Evolutionary conservation across 2,888 invertebrate genomes (phyloP), one percentile per base, ranked within the genome.

Genomic region (Unio pictorum): DNA sequence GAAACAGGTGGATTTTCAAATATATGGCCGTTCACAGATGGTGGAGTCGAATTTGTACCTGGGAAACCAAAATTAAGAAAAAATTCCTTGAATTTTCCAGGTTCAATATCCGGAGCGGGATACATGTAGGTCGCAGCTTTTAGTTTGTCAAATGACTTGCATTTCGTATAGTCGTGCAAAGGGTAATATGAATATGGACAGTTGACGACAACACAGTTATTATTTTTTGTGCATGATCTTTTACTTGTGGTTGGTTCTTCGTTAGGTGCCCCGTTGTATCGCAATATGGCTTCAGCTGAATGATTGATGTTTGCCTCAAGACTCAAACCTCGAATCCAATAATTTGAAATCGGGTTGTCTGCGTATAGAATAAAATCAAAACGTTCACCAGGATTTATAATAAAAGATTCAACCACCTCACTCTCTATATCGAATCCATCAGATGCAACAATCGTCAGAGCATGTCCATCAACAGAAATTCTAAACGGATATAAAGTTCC

Each of bases 31-130:
- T 86, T 86, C 4, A 85, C 77, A 18, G 83, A 80, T 1, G 78
- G 81, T 0, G 83, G 84, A 18, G 70, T 71, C 45, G 75, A 66
- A 30, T 72, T 68, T 18, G 69, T 72, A 8, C 85, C 84, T 7
- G 85, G 84, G 66, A 85, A 85, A 26, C 80, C 86, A 73, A 84
- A 86, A 66, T 87, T 86, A 1, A 86, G 72, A 65, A 87, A 86
- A 55, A 78, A 70, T 72, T 86, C 86, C 61, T 76, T 64, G 57
- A 81, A 80, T 28, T 76, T 74, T 1, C 72, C 75, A 0, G 59
- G 20, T 2, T 57, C 59, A 54, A 71, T 66, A 4, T 74, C 66
- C 4, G 80, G 77, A 18, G 79, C 79, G 3, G 77, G 78, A 17
- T 76, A 74, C 55, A 69, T 61, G 15, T 58, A 65, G 15, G 69